Base-by-base conservation (phyloP, 2,113 vertebrate species). In the Benthochromis sp. region DNA sequence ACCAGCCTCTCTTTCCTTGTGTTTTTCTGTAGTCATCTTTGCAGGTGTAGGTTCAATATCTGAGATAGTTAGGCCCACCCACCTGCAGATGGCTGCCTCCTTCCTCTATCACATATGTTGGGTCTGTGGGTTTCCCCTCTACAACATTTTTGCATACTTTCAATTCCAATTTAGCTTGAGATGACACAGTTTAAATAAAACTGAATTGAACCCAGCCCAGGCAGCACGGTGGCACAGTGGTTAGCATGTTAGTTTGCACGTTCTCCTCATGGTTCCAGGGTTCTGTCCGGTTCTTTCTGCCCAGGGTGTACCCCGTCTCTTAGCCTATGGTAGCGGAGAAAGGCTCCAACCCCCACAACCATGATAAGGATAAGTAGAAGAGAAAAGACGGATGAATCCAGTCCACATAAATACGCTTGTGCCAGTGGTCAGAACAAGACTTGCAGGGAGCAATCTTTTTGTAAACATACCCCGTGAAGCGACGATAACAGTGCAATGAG, bases 41-140 rank as follows among this genome's bases (percentile, higher is more conserved):
- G 6, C 38, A 19, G 24, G 6, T 45, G 3, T 24, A 71, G 11
- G 2, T 47, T 76, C 43, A 47, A 43, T 47, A 29, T 76, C 21
- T 76, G 6, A 29, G 24, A 76, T 12, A 12, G 59, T 34, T 63
- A 36, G 17, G 17, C 0, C 40, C 40, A 12, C 40, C 4, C 9
- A 36, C 17, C 59, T 27, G 1, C 66, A 27, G 38, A 45, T 1
- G 13, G 14, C 14, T 29, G 24, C 40, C 24, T 43, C 71, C 40
- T 76, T 47, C 14, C 14, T 76, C 9, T 36, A 66, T n/a, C 31
- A 12, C 17, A 36, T 36, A 63, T 7, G 17, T 63, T 63, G 59
- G 0, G 31, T 63, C 61, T 66, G 0, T 43, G 40, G 14, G n/a
- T 19, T 47, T 47, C 69, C 0, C 24, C 43, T 47, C 71, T 47